Conservation (phyloP, 2,113 vertebrate species). For the Pseudorasbora parva region DNA sequence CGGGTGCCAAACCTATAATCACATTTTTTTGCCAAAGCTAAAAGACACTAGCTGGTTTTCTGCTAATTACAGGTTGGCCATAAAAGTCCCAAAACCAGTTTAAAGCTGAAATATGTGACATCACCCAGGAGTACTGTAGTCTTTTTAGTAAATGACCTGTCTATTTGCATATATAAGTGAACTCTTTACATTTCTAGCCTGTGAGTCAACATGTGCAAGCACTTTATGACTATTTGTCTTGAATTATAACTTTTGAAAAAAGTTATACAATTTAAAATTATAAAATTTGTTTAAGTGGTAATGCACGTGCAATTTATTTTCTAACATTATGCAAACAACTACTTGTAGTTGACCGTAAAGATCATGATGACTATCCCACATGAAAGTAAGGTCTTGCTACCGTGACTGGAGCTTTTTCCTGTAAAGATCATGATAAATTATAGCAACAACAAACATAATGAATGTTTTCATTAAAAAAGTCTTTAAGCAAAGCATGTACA, state of each 20-base stretch:
- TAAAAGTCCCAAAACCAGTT: background rate
- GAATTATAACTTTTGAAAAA: too few species aligned
- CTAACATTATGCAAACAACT: background rate
- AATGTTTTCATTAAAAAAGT: background rate
- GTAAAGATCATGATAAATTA: background rate
- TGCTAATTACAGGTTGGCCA: background rate
- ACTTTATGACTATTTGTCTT: too few species aligned
- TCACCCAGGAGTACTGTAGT: background rate
- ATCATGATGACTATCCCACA: background rate
- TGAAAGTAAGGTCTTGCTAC: background rate
- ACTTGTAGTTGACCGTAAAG: background rate
- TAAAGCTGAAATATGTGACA: background rate
- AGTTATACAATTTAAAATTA: too few species aligned
- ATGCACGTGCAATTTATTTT: background rate
- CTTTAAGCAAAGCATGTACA: background rate
- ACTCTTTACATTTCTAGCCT: background rate
- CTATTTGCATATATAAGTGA: background rate
- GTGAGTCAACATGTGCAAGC: background rate
- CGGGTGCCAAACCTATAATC: background rate
- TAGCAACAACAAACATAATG: background rate
- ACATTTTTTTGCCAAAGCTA: conserved; percentile 1
- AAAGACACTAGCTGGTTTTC: background rate
- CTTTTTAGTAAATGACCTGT: background rate
- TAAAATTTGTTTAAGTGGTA: background rate
- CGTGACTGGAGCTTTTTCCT: background rate